Base-by-base conservation (phyloP, 2,797 vertebrate genomes). In the Sternarchorhynchus goeldii region DNA sequence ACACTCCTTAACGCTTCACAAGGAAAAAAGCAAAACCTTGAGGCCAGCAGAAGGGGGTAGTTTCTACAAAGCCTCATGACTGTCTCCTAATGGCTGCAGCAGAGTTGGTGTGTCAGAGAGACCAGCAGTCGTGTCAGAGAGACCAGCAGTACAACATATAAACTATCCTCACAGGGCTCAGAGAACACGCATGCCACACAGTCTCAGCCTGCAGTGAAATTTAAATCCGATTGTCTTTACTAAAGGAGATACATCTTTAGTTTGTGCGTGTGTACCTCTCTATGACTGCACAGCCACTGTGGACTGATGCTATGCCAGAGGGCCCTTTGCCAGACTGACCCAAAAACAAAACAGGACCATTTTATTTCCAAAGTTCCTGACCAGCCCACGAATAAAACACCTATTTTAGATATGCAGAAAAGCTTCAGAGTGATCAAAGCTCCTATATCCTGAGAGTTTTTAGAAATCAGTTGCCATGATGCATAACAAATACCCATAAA, bases 271-370 rank as follows among this genome's bases (percentile, higher is more conserved):
- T 65, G 76, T 71, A 29, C 6, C 36, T 79, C 80, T 75, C 25
- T 80, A 78, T 66, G 72, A 20, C 62, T 66, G 73, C 79, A 76
- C 58, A 83, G 69, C 55, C 79, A 78, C 68, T 45, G 34, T 14
- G 66, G 79, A 84, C 56, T 80, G 74, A 84, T 79, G 70, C 76
- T 75, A 80, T 78, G 77, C 77, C 82, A 81, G 80, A 53, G 66
- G 21, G 69, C 76, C 68, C 73, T 39, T 20, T 31, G 82, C 76
- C 77, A 79, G 67, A 74, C 67, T 81, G 59, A 80, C 64, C 74
- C 69, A 31, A 58, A 80, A 45, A 50, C 81, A 32, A 75, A 80
- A 81, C 25, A 76, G 66, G 78, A 80, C 55, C 65, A 64, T 77
- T 81, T 86, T 32, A 84, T 82, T 81, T 77, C 75, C 34, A 66